Evolutionary conservation across 2,888 invertebrate species (phyloP).

Genomic region (Drosophila mayaguana): DNA sequence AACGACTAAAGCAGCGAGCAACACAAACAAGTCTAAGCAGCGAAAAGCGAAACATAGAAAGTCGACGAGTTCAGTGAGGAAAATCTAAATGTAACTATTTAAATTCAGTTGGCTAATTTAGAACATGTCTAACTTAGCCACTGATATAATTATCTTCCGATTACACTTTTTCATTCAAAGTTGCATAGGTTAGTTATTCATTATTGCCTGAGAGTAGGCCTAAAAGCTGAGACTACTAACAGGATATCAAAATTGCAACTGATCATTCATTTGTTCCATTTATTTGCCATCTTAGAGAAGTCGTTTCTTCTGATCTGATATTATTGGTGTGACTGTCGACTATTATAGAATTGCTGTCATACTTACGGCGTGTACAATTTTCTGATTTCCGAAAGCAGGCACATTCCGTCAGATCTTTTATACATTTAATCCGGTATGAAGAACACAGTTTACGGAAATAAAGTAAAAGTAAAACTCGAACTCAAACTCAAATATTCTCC

Average conservation of each 20-base stretch:
- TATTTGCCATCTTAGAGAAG: too few relatives aligned
- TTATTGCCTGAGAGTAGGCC: not conserved
- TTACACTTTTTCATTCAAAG: not conserved
- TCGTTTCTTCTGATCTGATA: not conserved
- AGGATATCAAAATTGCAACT: not conserved
- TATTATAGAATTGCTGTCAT: too few relatives aligned
- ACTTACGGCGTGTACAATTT: too few relatives aligned
- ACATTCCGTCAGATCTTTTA: too few relatives aligned
- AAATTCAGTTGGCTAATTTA: slow-evolving; percentile 25
- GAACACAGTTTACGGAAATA: too few relatives aligned
- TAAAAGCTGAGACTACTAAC: not conserved
- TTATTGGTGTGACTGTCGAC: too few relatives aligned
- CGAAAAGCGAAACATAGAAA: slow-evolving; percentile 67
- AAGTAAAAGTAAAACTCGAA: too few relatives aligned
- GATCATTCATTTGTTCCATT: not conserved
- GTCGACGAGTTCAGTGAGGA: slow-evolving; percentile 40
- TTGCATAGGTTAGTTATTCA: not conserved
- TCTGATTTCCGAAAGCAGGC: too few relatives aligned
- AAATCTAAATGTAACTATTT: slow-evolving; percentile 34
- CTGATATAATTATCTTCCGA: too few relatives aligned
- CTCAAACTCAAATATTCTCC: too few relatives aligned
- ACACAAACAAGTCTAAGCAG: slow-evolving; percentile 41
- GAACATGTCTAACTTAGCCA: too few relatives aligned
- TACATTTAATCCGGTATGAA: too few relatives aligned
- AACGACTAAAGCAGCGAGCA: slow-evolving; percentile 3